Conservation (phyloP, 64 coral and sea anemone species). For the Actinia tenebrosa region DNA sequence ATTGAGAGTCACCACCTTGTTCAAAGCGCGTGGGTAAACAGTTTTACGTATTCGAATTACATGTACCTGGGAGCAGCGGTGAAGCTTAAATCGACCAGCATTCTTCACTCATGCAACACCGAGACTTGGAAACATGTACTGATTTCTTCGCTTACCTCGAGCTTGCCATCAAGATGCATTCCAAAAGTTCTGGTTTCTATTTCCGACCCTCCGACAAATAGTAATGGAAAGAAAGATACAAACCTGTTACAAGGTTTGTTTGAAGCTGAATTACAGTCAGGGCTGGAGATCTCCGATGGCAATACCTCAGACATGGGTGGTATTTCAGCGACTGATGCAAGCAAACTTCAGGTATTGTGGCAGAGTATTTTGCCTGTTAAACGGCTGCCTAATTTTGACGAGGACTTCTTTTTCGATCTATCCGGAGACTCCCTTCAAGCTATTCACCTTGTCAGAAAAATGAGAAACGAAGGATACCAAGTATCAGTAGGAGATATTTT, state of each 20-base stretch:
- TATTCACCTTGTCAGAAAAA: conserved; percentile 3
- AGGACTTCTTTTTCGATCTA: conserved; percentile 3
- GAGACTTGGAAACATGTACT: neutral
- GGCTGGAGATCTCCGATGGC: neutral
- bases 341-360: neutral
- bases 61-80: neutral
- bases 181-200: neutral
- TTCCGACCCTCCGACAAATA: neutral
- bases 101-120: neutral
- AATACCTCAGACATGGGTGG: neutral
- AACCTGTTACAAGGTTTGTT: neutral
- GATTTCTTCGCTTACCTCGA: neutral
- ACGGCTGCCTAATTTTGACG: neutral
- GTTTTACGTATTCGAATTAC: conserved; percentile 1
- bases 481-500: neutral
- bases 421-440: neutral
- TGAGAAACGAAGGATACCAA: neutral
- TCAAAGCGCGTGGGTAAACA: neutral
- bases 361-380: neutral
- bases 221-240: neutral
- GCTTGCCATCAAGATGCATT: neutral
- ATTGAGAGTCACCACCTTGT: neutral
- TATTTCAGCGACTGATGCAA: neutral
- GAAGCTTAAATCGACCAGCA: neutral
- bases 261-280: neutral